Base-by-base conservation (phyloP, 2,888 invertebrate species). In the Lymantria monacha region DNA sequence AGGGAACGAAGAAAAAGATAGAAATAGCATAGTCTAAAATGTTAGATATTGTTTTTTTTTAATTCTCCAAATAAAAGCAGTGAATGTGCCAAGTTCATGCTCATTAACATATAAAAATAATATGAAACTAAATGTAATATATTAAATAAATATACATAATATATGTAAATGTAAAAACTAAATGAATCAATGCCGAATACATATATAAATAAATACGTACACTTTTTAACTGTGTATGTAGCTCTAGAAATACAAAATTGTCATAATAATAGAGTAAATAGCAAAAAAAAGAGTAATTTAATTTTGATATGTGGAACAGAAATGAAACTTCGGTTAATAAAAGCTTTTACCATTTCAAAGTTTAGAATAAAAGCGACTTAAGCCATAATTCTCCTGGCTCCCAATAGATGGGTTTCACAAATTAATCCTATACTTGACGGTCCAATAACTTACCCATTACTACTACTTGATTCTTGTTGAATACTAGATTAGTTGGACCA, bases 41-140 rank as follows among this genome's bases (percentile, higher is more conserved):
- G 22, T n/a, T n/a, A n/a, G n/a, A n/a, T n/a, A 5, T 22, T 22
- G 5, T 2, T 5, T 3, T 22, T 22, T 22, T 22, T 22, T 22
- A 3, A 22, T 22, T 22, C 22, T 22, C 22, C 22, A 22, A 22
- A 3, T 1, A 13, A 7, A 70, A 79, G 72, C 72, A 70, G 81
- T 80, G 81, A 83, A 83, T 79, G 78, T 79, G 81, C 71, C 63
- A 80, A 80, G 74, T 64, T 42, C 74, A 74, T 74, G 76, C 76
- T 51, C 10, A 46, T 49, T 48, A 54, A 49, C 57, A 59, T 42
- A 47, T 30, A 41, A 50, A 51, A 55, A 45, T 42, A 12, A 56
- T 47, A 42, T 61, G 61, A 50, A 50, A 52, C 61, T 64, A 66
- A 49, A 51, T 45, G 43, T 41, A 51, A 43, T 9, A 54, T 55